Percentiles rank a stretch among this genome's conserved stretches.
phyloP scores from a whole-genome alignment of 2,888 invertebrate species.

The Eupsilia transversa region DNA sequence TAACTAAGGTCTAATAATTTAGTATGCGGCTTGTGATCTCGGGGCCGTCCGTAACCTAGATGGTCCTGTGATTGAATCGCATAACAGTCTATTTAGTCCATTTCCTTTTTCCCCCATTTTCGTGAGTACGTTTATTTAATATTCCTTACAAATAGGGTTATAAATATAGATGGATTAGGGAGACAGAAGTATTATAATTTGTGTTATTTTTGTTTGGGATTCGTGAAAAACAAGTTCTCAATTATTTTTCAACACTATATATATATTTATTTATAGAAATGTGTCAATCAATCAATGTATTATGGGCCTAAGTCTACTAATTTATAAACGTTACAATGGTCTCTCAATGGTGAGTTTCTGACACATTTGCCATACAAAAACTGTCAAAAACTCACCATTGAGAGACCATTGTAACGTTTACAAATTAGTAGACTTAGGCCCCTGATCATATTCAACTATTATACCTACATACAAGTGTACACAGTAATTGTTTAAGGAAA shows the following conservation, averaged over 20 bases:
- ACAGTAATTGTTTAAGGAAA: too few species aligned
- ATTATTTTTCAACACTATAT: not conserved
- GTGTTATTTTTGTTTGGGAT: not conserved
- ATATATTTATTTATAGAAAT: too few species aligned
- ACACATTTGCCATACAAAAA: too few species aligned
- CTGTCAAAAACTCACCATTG: too few species aligned
- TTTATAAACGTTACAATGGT: too few species aligned
- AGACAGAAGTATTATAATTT: not conserved
- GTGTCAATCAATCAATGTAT: too few species aligned
- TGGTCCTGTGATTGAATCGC: slow-evolving; percentile 85
- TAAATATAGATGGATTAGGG: slow-evolving; percentile 16
- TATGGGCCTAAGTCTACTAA: too few species aligned
- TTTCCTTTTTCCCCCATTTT: slow-evolving; percentile 74
- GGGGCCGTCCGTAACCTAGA: slow-evolving; percentile 80
- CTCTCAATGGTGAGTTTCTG: too few species aligned
- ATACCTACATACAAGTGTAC: not conserved
- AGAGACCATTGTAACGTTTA: too few species aligned
- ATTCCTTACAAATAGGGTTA: slow-evolving; percentile 40
- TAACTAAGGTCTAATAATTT: slow-evolving; percentile 89
- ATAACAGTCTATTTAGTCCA: slow-evolving; percentile 82
- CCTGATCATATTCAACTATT: not conserved
- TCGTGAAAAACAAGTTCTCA: not conserved
- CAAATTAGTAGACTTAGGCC: too few species aligned
- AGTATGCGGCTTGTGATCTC: slow-evolving; percentile 88
- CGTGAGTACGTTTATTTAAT: slow-evolving; percentile 57